Conservation (phyloP, 2,888 invertebrate species). For the Lycia hirtaria region DNA sequence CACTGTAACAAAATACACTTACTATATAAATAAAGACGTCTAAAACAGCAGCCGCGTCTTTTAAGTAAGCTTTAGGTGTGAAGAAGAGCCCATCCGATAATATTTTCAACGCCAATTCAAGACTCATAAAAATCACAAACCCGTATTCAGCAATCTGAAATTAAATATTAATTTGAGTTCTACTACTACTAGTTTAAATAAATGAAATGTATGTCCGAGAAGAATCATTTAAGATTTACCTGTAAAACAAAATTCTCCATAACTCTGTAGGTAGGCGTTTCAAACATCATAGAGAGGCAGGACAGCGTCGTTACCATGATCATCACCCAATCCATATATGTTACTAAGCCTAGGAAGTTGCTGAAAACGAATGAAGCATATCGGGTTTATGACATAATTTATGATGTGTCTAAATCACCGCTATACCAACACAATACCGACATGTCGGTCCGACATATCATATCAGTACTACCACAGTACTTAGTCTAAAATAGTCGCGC, state of each 20-base stretch:
- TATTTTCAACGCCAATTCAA: constrained; percentile 97
- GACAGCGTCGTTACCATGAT: constrained; percentile 98
- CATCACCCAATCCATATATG: constrained; percentile 99
- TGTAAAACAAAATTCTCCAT: constrained; percentile 97
- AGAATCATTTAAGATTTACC: constrained; percentile 50
- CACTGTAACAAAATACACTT: not conserved
- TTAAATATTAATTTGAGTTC: constrained; percentile 16
- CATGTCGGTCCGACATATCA: too few relatives aligned
- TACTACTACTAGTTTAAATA: too few relatives aligned
- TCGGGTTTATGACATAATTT: too few relatives aligned
- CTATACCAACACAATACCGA: too few relatives aligned
- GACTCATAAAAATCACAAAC: constrained; percentile 99
- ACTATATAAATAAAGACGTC: constrained; percentile 90
- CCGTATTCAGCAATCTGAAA: constrained; percentile 95
- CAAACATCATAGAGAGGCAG: constrained; percentile 99
- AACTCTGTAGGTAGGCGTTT: constrained; percentile 96
- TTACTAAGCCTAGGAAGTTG: constrained; percentile 98
- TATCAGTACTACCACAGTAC: too few relatives aligned
- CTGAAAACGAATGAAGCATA: constrained; percentile 83
- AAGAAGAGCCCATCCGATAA: constrained; percentile 99
- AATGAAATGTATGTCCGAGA: too few relatives aligned
- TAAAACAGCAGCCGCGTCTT: constrained; percentile 98
- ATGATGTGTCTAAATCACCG: too few relatives aligned
- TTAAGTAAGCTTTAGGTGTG: constrained; percentile 99
- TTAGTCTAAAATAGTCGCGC: too few relatives aligned